These are phyloP conservation scores for Drosophila saltans DNA, from an alignment of 1,140 invertebrate genomes.

Conservation along the genomic window DNA sequence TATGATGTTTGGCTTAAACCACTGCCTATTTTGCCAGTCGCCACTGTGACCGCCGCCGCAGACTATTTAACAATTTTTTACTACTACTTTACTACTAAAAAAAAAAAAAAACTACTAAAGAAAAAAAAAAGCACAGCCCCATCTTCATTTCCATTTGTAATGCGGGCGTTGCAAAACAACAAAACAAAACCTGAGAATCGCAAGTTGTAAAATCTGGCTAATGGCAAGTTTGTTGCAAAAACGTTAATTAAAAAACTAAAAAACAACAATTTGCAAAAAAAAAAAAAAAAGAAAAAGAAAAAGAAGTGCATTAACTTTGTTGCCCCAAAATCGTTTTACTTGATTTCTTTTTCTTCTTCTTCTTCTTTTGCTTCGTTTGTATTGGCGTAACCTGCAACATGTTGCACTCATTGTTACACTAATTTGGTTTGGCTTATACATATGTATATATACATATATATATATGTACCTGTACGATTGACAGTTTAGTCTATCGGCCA, in stretches of 20 bases:
- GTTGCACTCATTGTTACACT: constrained; percentile 59
- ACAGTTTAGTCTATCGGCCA: constrained; percentile 72
- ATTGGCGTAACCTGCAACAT: background rate
- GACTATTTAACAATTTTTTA: constrained; percentile 78
- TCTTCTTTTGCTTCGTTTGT: no score
- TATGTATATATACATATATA: background rate
- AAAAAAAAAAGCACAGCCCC: background rate
- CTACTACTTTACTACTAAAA: constrained; percentile 67
- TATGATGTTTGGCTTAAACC: constrained; percentile 47
- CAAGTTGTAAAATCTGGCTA: constrained; percentile 78
- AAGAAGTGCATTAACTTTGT: constrained; percentile 65
- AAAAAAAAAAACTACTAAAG: constrained; percentile 12
- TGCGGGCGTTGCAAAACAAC: constrained; percentile 70
- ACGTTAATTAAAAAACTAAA: constrained; percentile 74
- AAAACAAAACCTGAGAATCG: constrained; percentile 49
- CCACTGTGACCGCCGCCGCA: constrained; percentile 60
- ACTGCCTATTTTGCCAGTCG: constrained; percentile 26
- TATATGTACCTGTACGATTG: constrained; percentile 29
- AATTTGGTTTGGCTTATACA: constrained; percentile 47
- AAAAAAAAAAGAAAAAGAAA: constrained; percentile 21
- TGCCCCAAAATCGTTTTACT: constrained; percentile 35
- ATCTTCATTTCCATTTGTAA: constrained; percentile 54
- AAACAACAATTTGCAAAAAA: constrained; percentile 12
- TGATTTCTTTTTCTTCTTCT: background rate
- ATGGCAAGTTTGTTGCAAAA: constrained; percentile 79